Evolutionary conservation across 2,888 invertebrate species (phyloP).

Genomic region (Hypercompe scribonia): DNA sequence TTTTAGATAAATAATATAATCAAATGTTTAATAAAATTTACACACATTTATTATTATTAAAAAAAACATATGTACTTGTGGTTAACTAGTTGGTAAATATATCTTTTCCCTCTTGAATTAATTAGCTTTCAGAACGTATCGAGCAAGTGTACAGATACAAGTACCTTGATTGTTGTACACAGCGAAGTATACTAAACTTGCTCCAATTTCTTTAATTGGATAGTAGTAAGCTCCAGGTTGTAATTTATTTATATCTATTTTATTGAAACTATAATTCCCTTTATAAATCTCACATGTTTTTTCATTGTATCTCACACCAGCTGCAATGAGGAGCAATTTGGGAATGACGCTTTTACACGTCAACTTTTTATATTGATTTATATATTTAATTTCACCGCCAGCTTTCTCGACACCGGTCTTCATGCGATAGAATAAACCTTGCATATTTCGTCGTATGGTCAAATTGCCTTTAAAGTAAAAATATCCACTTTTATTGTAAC

Average conservation of each 20-base stretch:
- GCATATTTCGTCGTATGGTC: conserved; percentile 49
- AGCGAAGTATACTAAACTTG: conserved; percentile 45
- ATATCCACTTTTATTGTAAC: conserved; percentile 45
- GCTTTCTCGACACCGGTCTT: conserved; percentile 47
- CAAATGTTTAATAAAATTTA: not conserved
- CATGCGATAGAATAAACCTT: conserved; percentile 46
- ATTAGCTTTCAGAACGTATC: conserved; percentile 36
- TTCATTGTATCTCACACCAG: conserved; percentile 49
- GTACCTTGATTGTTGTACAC: conserved; percentile 48
- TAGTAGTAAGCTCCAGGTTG: conserved; percentile 50
- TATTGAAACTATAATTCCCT: conserved; percentile 50
- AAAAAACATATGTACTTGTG: not conserved
- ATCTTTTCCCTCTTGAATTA: conserved; percentile 12
- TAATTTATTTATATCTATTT: conserved; percentile 52
- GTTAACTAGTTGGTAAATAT: not conserved
- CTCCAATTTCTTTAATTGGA: conserved; percentile 54
- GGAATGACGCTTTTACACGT: conserved; percentile 55
- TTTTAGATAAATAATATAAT: not conserved
- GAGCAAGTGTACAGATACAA: conserved; percentile 32
- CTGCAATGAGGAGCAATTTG: conserved; percentile 38
- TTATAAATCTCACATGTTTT: conserved; percentile 53
- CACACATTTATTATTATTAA: not conserved
- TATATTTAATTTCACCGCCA: conserved; percentile 36
- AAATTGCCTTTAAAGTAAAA: conserved; percentile 52
- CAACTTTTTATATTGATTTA: conserved; percentile 47